Evolutionary conservation across 2,797 vertebrate species (phyloP).

Genomic region (Sebastes melanostomus): DNA sequence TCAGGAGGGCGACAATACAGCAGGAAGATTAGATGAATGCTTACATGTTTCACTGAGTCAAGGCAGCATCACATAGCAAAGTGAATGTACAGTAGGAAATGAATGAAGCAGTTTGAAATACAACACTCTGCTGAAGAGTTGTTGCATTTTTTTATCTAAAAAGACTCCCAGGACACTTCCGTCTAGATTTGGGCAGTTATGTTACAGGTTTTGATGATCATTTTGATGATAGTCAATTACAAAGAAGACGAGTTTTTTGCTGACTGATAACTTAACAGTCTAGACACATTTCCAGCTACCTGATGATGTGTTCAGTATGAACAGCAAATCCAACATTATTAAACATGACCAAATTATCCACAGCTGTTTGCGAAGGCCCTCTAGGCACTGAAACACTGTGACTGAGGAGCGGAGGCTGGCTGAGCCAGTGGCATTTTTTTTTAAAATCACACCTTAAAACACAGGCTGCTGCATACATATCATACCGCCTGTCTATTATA

Average conservation of each 20-base stretch:
- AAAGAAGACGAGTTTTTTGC: background rate
- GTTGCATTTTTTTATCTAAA: background rate
- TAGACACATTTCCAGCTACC: background rate
- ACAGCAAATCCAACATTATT: background rate
- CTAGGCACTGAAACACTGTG: background rate
- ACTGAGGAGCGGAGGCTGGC: background rate
- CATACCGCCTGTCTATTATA: background rate
- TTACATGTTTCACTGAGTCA: background rate
- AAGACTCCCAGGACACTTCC: background rate
- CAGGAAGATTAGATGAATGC: slow-evolving; percentile 4
- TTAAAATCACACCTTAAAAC: background rate
- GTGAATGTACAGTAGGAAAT: background rate
- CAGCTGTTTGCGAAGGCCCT: background rate
- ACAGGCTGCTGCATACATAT: no score
- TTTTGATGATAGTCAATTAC: background rate
- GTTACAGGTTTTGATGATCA: background rate
- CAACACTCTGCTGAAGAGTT: background rate
- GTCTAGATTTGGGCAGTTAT: background rate
- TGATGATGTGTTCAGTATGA: background rate
- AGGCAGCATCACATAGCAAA: slow-evolving; percentile 2
- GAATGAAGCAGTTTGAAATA: background rate
- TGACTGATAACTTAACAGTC: background rate
- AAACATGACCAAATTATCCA: background rate
- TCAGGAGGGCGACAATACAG: background rate
- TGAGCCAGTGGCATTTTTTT: background rate